Conservation (phyloP, 2,888 invertebrate species). For the Macrosoma leucophasiata region DNA sequence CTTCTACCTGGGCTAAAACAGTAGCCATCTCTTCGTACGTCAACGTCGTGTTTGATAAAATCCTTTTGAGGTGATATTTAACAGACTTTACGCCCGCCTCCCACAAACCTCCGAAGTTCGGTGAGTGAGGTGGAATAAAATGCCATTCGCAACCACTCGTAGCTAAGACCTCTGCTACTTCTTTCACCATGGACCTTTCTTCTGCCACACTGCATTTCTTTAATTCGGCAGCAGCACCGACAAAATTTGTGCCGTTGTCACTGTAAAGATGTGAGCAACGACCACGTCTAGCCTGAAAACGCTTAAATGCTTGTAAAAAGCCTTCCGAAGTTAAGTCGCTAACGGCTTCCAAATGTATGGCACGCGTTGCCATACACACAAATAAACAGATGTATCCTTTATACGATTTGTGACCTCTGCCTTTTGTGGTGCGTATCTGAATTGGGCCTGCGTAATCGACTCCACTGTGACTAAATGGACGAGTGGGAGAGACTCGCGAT, state of each 20-base stretch:
- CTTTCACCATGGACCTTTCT: too few species aligned
- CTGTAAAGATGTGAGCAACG: slow-evolving; percentile 18
- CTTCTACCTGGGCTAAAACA: slow-evolving; percentile 12
- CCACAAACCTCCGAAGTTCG: slow-evolving; percentile 28
- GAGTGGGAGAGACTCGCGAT: too few species aligned
- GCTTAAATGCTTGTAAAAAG: slow-evolving; percentile 11
- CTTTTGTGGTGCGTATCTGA: neutral
- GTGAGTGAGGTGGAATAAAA: slow-evolving; percentile 22
- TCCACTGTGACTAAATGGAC: too few species aligned
- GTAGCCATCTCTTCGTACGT: slow-evolving; percentile 16
- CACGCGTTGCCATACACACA: slow-evolving; percentile 15
- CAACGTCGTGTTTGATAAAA: slow-evolving; percentile 11
- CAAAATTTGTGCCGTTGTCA: slow-evolving; percentile 20
- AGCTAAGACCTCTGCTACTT: slow-evolving; percentile 20
- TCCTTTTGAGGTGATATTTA: slow-evolving; percentile 23
- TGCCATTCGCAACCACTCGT: slow-evolving; percentile 26
- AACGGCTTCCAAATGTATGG: slow-evolving; percentile 17
- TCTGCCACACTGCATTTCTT: slow-evolving; percentile 5
- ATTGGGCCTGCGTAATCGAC: slow-evolving; percentile 1
- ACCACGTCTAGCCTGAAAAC: slow-evolving; percentile 13
- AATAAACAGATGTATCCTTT: slow-evolving; percentile 22
- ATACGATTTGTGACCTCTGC: slow-evolving; percentile 3
- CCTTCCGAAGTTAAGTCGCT: slow-evolving; percentile 9
- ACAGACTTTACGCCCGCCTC: slow-evolving; percentile 25
- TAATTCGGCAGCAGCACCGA: slow-evolving; percentile 19